These are phyloP conservation scores for Myotis yumanensis DNA, from an alignment of 2,113 vertebrate species.

Conservation along the genomic window DNA sequence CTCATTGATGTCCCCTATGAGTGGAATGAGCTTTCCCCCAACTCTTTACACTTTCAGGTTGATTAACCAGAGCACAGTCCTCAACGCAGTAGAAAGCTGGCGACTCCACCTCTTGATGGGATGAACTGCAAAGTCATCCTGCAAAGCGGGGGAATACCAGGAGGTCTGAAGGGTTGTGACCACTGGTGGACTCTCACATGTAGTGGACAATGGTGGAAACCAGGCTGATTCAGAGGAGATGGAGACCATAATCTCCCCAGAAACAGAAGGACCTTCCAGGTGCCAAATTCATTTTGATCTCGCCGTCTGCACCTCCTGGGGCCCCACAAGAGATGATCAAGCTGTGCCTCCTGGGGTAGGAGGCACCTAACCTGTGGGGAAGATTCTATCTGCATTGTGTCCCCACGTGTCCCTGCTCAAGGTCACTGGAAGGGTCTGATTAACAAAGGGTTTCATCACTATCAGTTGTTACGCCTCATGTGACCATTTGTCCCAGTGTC, in stretches of 20 bases:
- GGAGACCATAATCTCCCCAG: not conserved
- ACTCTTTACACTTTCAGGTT: not conserved
- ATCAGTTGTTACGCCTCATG: fast-evolving
- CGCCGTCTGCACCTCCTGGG: fast-evolving
- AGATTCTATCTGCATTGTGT: not conserved
- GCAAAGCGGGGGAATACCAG: not conserved
- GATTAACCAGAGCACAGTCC: not conserved
- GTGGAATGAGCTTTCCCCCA: too few relatives aligned
- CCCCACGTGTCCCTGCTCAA: fast-evolving
- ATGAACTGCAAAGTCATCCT: not conserved
- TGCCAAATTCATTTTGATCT: not conserved
- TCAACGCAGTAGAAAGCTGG: not conserved
- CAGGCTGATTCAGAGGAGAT: not conserved
- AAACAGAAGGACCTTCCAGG: not conserved
- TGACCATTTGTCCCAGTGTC: fast-evolving
- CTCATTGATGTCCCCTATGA: fast-evolving
- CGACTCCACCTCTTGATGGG: not conserved
- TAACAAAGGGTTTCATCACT: not conserved
- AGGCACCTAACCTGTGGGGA: not conserved
- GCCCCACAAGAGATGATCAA: fast-evolving
- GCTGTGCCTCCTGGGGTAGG: not conserved
- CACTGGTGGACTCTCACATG: fast-evolving
- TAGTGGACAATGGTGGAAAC: not conserved
- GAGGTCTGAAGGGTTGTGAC: fast-evolving
- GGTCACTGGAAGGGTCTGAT: not conserved